These are phyloP conservation scores for Drosophila carrolli DNA, from an alignment of 1,140 invertebrate species.

Conservation along the genomic window DNA sequence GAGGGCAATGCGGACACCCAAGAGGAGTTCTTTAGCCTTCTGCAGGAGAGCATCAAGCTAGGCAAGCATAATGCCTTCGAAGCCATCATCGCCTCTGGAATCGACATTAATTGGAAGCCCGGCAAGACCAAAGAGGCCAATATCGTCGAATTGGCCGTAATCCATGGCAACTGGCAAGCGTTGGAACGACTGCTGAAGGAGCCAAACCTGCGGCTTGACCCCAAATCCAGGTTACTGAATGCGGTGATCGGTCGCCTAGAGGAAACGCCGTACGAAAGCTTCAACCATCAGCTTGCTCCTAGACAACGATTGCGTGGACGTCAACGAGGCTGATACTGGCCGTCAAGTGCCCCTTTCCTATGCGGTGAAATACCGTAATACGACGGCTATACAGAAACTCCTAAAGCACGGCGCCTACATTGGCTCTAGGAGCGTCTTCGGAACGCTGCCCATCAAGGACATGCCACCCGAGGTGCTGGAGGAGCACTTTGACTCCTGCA, in stretches of 20 bases:
- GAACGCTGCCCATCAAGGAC: slow-evolving; percentile 89
- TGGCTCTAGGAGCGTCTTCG: slow-evolving; percentile 88
- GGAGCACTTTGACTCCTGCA: slow-evolving; percentile 89
- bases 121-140: slow-evolving; percentile 17
- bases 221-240: slow-evolving; percentile 86
- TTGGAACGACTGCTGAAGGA: slow-evolving; percentile 86
- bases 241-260: slow-evolving; percentile 86
- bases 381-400: slow-evolving; percentile 87
- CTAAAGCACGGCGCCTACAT: slow-evolving; percentile 89
- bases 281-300: slow-evolving; percentile 85
- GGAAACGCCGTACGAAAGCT: slow-evolving; percentile 71
- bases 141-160: slow-evolving; percentile 84
- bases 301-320: slow-evolving; percentile 85
- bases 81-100: slow-evolving; percentile 86
- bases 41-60: slow-evolving; percentile 87
- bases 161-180: slow-evolving; percentile 87
- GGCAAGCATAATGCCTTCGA: slow-evolving; percentile 86
- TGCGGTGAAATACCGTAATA: slow-evolving; percentile 89
- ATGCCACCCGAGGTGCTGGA: slow-evolving; percentile 88
- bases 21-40: slow-evolving; percentile 85
- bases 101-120: slow-evolving; percentile 85
- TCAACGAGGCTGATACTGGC: slow-evolving; percentile 89
- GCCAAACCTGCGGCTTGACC: slow-evolving; percentile 85
- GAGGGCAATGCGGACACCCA: slow-evolving; percentile 80
- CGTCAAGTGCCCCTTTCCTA: slow-evolving; percentile 93